Percentiles rank a stretch among this genome's conserved stretches.
Conservation (phyloP, 2,888 invertebrate genomes). For the Acrocera orbiculus region DNA sequence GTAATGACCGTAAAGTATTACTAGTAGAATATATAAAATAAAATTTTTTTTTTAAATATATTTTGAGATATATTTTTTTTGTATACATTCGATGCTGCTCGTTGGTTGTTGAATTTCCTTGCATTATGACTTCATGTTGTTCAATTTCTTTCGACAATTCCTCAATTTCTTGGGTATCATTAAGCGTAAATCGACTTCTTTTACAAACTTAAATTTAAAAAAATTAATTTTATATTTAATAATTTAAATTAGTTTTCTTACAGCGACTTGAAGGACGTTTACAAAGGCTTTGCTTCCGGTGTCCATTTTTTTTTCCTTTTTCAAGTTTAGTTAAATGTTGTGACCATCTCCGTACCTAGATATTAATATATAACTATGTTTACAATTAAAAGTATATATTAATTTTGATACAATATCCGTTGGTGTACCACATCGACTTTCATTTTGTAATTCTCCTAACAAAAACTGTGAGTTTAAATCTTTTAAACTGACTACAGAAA, state of each 20-base stretch:
- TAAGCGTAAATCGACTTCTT: background rate
- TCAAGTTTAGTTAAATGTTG: constrained; percentile 16
- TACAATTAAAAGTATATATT: no score
- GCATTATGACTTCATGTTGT: constrained; percentile 44
- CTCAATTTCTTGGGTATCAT: constrained; percentile 30
- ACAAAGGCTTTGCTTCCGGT: constrained; percentile 14
- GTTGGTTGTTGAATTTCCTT: no score
- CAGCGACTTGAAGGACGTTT: constrained; percentile 15
- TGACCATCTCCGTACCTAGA: constrained; percentile 18
- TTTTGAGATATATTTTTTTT: no score
- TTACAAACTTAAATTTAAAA: background rate
- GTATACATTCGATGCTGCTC: constrained; percentile 46
- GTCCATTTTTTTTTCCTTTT: constrained; percentile 11
- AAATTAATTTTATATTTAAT: background rate
- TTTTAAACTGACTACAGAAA: constrained; percentile 15
- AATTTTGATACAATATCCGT: constrained; percentile 14
- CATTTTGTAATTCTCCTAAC: constrained; percentile 9
- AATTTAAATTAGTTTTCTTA: background rate
- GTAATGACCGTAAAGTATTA: constrained; percentile 48
- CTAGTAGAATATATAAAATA: no score
- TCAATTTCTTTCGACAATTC: constrained; percentile 48
- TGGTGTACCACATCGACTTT: constrained; percentile 13
- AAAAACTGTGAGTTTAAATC: constrained; percentile 12
- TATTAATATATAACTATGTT: background rate
- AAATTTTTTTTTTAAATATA: no score